Base-by-base conservation (phyloP, 1,140 invertebrate species). In the Acromyrmex echinatior region DNA sequence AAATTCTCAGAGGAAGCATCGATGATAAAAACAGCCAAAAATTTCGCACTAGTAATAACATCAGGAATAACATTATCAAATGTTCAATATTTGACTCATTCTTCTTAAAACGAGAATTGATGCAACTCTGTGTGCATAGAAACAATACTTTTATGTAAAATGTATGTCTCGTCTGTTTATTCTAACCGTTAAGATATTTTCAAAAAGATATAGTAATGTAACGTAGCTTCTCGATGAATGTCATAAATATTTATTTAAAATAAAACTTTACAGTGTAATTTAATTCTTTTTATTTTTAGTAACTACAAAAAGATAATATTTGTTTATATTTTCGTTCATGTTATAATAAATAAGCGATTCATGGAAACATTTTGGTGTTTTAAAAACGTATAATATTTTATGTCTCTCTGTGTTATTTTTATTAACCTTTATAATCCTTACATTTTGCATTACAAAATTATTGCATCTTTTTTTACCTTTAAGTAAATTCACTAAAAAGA, bases 1-100 rank as follows among this genome's bases (percentile, higher is more conserved):
- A 28, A 25, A 62, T 62, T 82, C 35, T 31, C 53, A 31, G 31
- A n/a, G 31, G 53, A 39, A 7, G 21, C 21, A 45, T 9, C 3
- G 21, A 39, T 74, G 45, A 74, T 82, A 25, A 31, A 82, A 35
- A 39, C 18, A 18, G 45, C 1, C 9, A n/a, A 35, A 74, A 74
- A 82, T 21, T 39, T 73, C 53, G 35, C 18, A 31, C 9, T 35
- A 0, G 31, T 73, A 21, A 71, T 51, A 39, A 53, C 56, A 18
- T 58, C 51, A 28, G 14, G 9, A 21, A 45, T 3, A 39, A 39
- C 0, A 7, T 60, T 39, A 31, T 51, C 31, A 10, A 16, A 56
- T 10, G 3, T 39, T 14, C 25, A 45, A 16, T 16, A n/a, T 65
- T 31, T 68, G 6, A 39, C 35, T 73, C 39, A 45, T 81, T 58